Evolutionary conservation across 2,888 invertebrate species (phyloP), one percentile per base, ranked within the genome.

Genomic region (Heteromyza rotundicornis): DNA sequence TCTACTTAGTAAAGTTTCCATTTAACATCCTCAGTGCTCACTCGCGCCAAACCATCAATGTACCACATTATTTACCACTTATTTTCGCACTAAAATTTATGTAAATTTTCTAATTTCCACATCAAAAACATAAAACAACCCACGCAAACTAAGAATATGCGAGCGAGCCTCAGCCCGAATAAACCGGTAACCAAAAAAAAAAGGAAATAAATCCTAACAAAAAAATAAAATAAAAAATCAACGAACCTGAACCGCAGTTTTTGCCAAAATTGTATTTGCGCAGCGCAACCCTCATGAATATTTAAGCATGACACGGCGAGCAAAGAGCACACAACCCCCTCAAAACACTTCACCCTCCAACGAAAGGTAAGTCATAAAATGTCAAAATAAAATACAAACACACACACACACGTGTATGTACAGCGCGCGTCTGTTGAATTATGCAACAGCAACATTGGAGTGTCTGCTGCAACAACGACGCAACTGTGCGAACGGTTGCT

Each of bases 271-370:
- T 63, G 55, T 59, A 57, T 63, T 63, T 63, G 24, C 49, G 57
- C 47, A 50, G 75, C 78, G n/a, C n/a, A 75, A 75, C 77, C 77
- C 75, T 76, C 75, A 78, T 76, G 75, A 76, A 76, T 76, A 76
- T 76, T 76, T 76, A 75, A 76, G 69, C 66, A 66, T 62, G 65
- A 50, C 52, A 62, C 40, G 52, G 52, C 5, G n/a, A 40, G 40
- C 14, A n/a, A 7, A n/a, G 16, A n/a, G 3, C 10, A 40, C 10
- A 10, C 16, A 19, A 20, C 2, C 3, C 47, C 40, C 5, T 7
- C 19, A 47, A 5, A 17, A 20, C 20, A 19, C 17, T 19, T 19
- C 17, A 19, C 20, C 19, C 47, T 19, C 20, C 20, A 14, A 20
- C 20, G 5, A 20, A 47, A 76, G 74, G 75, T 76, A 73, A 69